A percentile compares a stretch with the other conserved stretches of the same genome.
These are phyloP conservation scores for Apamea anceps DNA, from an alignment of 2,888 invertebrate species.

Conservation along the genomic window DNA sequence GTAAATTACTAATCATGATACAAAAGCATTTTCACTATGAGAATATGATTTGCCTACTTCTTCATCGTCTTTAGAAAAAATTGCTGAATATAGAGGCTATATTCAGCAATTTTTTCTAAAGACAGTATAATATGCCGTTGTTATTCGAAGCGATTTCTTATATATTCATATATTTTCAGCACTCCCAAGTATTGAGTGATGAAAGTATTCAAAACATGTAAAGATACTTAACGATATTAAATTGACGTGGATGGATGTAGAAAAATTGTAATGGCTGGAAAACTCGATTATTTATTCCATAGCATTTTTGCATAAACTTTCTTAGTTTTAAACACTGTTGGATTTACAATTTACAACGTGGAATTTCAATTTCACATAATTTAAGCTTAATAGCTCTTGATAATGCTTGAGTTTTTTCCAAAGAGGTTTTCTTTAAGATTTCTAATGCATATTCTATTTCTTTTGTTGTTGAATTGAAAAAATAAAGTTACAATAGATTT, in stretches of 20 bases:
- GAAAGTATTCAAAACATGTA: conserved; percentile 47
- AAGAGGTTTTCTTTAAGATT: conserved; percentile 5
- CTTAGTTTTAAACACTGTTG: conserved; percentile 36
- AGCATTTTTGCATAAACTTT: conserved; percentile 35
- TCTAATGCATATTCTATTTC: conserved; percentile 6
- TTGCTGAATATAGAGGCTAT: no score
- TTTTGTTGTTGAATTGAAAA: conserved; percentile 19
- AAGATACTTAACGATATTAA: conserved; percentile 53
- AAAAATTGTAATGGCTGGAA: conserved; percentile 41
- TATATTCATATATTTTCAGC: background rate
- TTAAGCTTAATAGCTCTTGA: conserved; percentile 21
- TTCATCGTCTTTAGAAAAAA: no score
- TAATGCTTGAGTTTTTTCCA: background rate
- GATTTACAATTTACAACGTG: conserved; percentile 34
- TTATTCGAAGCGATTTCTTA: background rate
- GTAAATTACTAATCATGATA: conserved; percentile 61
- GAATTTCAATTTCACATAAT: conserved; percentile 47
- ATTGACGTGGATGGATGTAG: conserved; percentile 32
- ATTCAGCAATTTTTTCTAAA: background rate
- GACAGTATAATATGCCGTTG: background rate
- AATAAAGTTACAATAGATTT: conserved; percentile 22
- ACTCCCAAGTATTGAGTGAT: conserved; percentile 23
- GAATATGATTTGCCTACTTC: background rate
- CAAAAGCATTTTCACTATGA: conserved; percentile 34
- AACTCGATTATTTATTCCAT: conserved; percentile 40